These are phyloP conservation scores for Tetragonula carbonaria DNA, from an alignment of 2,888 invertebrate genomes.

Conservation along the genomic window DNA sequence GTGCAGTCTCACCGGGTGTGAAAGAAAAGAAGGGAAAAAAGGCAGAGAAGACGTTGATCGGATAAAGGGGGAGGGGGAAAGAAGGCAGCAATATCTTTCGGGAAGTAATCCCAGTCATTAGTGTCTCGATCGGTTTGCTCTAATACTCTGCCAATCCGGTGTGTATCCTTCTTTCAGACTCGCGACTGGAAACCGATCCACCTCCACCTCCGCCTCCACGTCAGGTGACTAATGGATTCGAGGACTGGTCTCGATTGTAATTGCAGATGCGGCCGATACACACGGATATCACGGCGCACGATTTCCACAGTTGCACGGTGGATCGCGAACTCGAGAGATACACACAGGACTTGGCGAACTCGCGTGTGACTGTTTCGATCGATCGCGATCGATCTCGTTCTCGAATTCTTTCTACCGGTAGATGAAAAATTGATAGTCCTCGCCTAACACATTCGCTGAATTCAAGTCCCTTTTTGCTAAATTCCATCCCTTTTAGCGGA, in stretches of 20 bases:
- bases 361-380: too few relatives aligned
- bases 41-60: neutral
- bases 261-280: constrained; percentile 69
- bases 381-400: too few relatives aligned
- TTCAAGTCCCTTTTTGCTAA: too few relatives aligned
- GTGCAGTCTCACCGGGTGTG: too few relatives aligned
- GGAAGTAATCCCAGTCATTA: constrained; percentile 71
- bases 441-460: too few relatives aligned
- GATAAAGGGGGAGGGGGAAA: constrained; percentile 24
- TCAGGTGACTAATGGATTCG: constrained; percentile 70
- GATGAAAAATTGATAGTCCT: too few relatives aligned
- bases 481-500: too few relatives aligned
- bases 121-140: constrained; percentile 66
- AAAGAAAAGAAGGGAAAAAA: too few relatives aligned
- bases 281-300: neutral
- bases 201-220: constrained; percentile 51
- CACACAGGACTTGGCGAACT: too few relatives aligned
- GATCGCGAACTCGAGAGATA: neutral
- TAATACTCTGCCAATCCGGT: constrained; percentile 62
- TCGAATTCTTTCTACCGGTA: too few relatives aligned
- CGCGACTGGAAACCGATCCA: constrained; percentile 58
- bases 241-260: constrained; percentile 68
- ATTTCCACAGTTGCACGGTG: neutral
- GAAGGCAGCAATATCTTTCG: constrained; percentile 65
- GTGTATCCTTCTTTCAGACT: constrained; percentile 49